These are phyloP conservation scores for Samia ricini DNA, from an alignment of 1,140 invertebrate genomes.

Conservation along the genomic window DNA sequence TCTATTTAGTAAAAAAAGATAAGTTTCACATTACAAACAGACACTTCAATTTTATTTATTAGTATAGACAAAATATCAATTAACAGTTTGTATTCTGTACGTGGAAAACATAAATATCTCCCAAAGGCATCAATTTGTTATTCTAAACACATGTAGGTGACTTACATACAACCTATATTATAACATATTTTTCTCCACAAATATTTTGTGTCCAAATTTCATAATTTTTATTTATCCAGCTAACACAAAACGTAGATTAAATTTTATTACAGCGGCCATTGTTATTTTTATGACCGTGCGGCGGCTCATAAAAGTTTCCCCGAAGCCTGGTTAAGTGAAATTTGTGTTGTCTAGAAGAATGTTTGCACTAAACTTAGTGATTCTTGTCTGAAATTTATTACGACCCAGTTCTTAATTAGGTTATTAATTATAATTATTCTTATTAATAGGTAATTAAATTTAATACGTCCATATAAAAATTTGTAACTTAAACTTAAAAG, in stretches of 20 bases:
- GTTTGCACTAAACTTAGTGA: slow-evolving; percentile 6
- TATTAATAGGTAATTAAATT: not conserved
- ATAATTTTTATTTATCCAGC: not conserved
- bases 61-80: too few species aligned
- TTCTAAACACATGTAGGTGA: too few species aligned
- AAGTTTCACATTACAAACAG: too few species aligned
- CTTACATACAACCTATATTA: not conserved
- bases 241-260: slow-evolving; percentile 3
- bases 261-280: slow-evolving; percentile 12
- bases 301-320: slow-evolving; percentile 24
- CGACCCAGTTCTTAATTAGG: not conserved
- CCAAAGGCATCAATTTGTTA: too few species aligned
- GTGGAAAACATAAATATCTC: too few species aligned
- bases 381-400: slow-evolving; percentile 3
- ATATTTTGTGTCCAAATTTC: not conserved
- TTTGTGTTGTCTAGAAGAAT: slow-evolving; percentile 15
- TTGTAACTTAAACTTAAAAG: too few species aligned
- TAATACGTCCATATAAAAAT: too few species aligned
- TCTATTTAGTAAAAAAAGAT: too few species aligned
- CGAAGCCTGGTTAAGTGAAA: slow-evolving; percentile 26
- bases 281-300: slow-evolving; percentile 25
- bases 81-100: too few species aligned
- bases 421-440: not conserved
- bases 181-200: not conserved
- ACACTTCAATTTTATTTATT: too few species aligned